A percentile compares a stretch with the other conserved stretches of the same genome.
phyloP scores from a whole-genome alignment of 1,140 invertebrate species.

The Conus ventricosus region DNA sequence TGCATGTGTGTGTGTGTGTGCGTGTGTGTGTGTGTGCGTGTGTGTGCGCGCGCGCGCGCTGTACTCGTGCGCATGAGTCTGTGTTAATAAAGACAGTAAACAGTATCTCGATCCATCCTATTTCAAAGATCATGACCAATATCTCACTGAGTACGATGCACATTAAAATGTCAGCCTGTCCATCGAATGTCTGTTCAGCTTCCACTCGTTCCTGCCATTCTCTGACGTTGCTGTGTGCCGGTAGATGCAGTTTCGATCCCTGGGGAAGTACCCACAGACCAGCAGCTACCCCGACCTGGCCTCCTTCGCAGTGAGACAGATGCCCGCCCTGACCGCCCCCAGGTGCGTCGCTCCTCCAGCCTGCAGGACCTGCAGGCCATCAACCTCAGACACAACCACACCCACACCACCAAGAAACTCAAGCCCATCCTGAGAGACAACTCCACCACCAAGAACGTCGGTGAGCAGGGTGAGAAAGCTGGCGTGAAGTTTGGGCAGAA shows the following conservation, averaged over 20 bases:
- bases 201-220: too few species aligned
- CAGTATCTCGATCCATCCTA: too few species aligned
- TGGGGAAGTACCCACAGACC: background rate
- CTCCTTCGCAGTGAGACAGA: background rate
- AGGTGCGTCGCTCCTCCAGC: background rate
- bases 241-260: background rate
- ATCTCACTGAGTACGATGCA: too few species aligned
- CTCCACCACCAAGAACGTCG: background rate
- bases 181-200: too few species aligned
- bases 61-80: background rate
- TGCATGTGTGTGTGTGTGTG: background rate
- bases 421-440: constrained; percentile 24
- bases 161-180: too few species aligned
- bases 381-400: background rate
- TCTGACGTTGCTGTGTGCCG: background rate
- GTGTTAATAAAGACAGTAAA: too few species aligned
- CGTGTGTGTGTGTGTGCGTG: constrained; percentile 16
- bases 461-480: background rate
- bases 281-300: constrained; percentile 1
- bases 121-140: too few species aligned
- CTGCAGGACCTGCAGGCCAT: constrained; percentile 4
- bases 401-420: background rate
- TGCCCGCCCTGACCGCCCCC: too few species aligned
- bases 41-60: background rate
- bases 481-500: constrained; percentile 21